Evolutionary conservation across 2,113 vertebrate genomes (phyloP), one percentile per base, ranked within the genome.

Genomic region (Coracopsis vasa): DNA sequence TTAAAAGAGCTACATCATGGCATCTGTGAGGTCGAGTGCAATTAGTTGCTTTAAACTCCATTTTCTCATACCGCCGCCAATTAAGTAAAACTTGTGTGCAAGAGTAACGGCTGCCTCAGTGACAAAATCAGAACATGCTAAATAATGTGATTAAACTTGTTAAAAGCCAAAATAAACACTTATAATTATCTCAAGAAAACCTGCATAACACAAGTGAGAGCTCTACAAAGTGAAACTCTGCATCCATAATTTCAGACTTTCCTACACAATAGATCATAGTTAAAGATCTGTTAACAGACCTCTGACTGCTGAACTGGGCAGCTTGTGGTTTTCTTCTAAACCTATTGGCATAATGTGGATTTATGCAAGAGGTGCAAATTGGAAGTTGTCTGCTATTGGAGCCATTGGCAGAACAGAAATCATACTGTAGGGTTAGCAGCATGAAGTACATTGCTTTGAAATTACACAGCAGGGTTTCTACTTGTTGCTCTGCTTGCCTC

Each of bases 111-210:
- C 95, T 97, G 95, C 96, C 92, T 94, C 92, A 93, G 95, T 92
- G 96, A 95, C 96, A 97, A 97, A 98, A 97, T 82, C 91, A 95
- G 92, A 98, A 96, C 97, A 97, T 56, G 97, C 75, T 98, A 98
- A 98, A 98, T 98, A 98, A 98, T 96, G 97, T 98, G 98, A 98
- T 98, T 98, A 98, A 97, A 98, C 96, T 97, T 98, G 98, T 98
- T 98, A 98, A 98, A 98, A 98, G 98, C 97, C 96, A 98, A 98
- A 98, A 98, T 98, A 98, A 98, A 98, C 98, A 98, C 98, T 98
- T 98, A 97, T 97, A 98, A 98, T 98, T 98, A 98, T 98, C 98
- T 98, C 96, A 97, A 93, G 96, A 96, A 97, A 97, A 95, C 97
- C 45, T 61, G 58, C 80, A 93, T 94, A 94, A 92, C 84, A 79